These are phyloP conservation scores for Amblyraja radiata DNA, from an alignment of 2,797 vertebrate species.

Conservation along the genomic window DNA sequence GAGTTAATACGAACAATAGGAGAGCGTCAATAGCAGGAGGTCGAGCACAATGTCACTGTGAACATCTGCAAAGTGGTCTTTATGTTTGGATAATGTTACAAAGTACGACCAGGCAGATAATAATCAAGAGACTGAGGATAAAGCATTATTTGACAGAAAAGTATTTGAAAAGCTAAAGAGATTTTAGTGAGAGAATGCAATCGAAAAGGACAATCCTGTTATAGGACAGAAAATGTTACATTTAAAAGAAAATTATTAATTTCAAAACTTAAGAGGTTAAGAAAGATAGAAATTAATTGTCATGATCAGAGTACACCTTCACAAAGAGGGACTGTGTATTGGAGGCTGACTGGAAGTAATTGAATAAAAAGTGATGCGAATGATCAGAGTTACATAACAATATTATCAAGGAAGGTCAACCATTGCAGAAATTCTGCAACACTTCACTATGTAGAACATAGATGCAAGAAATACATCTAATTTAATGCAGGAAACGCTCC, in stretches of 20 bases:
- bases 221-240: background rate
- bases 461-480: background rate
- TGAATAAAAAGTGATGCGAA: background rate
- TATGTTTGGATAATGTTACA: background rate
- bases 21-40: background rate
- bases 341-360: background rate
- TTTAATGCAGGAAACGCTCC: constrained; percentile 1
- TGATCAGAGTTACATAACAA: background rate
- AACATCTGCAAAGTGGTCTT: background rate
- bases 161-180: background rate
- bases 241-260: background rate
- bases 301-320: background rate
- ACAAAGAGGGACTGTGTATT: too few relatives aligned
- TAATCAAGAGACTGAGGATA: background rate
- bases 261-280: background rate
- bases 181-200: background rate
- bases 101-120: background rate
- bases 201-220: background rate
- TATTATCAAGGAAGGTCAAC: background rate
- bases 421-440: background rate
- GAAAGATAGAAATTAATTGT: background rate
- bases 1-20: background rate
- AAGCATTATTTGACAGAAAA: background rate
- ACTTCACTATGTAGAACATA: background rate
- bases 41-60: background rate